Evolutionary conservation across 2,113 vertebrate species (phyloP).

Genomic region (Platichthys stellatus): DNA sequence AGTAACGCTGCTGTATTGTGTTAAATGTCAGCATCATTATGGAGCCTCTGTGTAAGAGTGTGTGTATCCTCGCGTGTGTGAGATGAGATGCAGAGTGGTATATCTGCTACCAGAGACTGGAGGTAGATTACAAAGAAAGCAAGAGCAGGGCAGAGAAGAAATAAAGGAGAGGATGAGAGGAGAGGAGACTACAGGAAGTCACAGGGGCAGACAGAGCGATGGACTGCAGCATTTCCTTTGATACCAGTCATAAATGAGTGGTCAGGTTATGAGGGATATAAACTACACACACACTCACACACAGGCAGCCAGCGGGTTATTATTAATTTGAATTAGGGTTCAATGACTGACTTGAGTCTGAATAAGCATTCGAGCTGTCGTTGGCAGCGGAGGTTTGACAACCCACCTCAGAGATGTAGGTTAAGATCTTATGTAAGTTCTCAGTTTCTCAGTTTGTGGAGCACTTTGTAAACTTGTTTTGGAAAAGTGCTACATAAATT

Average conservation of each 20-base stretch:
- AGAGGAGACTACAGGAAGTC: constrained; percentile 11
- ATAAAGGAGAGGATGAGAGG: constrained; percentile 13
- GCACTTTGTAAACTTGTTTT: no score
- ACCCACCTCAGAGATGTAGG: neutral
- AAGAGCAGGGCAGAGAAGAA: neutral
- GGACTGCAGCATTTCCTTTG: constrained; percentile 37
- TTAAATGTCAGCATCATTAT: constrained; percentile 74
- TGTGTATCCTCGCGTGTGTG: neutral
- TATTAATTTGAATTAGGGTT: neutral
- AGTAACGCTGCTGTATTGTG: constrained; percentile 57
- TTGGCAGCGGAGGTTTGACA: neutral
- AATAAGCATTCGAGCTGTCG: neutral
- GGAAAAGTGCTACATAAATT: no score
- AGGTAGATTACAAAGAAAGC: no score
- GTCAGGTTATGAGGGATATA: constrained; percentile 16
- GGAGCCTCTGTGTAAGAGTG: neutral
- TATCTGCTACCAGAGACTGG: constrained; percentile 13
- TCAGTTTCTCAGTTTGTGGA: no score
- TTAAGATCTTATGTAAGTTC: no score
- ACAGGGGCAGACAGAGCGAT: constrained; percentile 4
- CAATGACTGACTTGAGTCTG: neutral
- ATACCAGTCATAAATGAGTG: constrained; percentile 30
- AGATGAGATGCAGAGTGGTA: constrained; percentile 2
- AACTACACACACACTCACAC: neutral
- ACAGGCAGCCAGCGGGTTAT: neutral